phyloP scores from a whole-genome alignment of 2,888 invertebrate genomes.

The Drosophila falleni region DNA sequence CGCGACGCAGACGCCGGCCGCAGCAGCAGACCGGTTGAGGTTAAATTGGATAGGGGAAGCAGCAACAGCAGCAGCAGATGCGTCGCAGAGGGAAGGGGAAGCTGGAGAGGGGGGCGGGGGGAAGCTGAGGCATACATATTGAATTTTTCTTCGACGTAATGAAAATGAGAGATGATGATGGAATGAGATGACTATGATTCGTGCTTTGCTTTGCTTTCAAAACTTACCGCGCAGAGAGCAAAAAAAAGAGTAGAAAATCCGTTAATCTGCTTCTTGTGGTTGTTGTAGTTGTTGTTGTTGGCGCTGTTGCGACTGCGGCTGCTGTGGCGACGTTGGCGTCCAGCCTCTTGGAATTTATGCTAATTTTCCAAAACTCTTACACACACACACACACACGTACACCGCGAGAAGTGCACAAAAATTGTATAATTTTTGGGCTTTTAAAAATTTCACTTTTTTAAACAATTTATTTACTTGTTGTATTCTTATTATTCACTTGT shows the following conservation, averaged over 20 bases:
- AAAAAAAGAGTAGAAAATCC: slow-evolving; percentile 65
- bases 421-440: slow-evolving; percentile 46
- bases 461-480: slow-evolving; percentile 43
- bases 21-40: slow-evolving; percentile 78
- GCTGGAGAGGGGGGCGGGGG: slow-evolving; percentile 36
- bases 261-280: slow-evolving; percentile 54
- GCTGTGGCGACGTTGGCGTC: slow-evolving; percentile 39
- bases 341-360: slow-evolving; percentile 68
- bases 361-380: slow-evolving; percentile 54
- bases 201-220: slow-evolving; percentile 20
- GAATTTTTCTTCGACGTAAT: slow-evolving; percentile 76
- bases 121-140: slow-evolving; percentile 69
- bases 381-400: slow-evolving; percentile 42
- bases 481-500: slow-evolving; percentile 32
- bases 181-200: slow-evolving; percentile 28
- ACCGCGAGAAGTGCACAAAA: slow-evolving; percentile 46
- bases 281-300: slow-evolving; percentile 41
- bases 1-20: slow-evolving; percentile 67
- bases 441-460: slow-evolving; percentile 67
- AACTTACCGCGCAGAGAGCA: slow-evolving; percentile 67
- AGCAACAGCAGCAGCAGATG: slow-evolving; percentile 42
- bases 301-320: slow-evolving; percentile 36
- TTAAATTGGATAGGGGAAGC: slow-evolving; percentile 76
- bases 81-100: slow-evolving; percentile 24
- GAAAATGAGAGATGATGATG: slow-evolving; percentile 63